A percentile compares a stretch with the other conserved stretches of the same genome.
These are phyloP conservation scores for Drosophila tropicalis DNA, from an alignment of 1,140 invertebrate species.

Conservation along the genomic window DNA sequence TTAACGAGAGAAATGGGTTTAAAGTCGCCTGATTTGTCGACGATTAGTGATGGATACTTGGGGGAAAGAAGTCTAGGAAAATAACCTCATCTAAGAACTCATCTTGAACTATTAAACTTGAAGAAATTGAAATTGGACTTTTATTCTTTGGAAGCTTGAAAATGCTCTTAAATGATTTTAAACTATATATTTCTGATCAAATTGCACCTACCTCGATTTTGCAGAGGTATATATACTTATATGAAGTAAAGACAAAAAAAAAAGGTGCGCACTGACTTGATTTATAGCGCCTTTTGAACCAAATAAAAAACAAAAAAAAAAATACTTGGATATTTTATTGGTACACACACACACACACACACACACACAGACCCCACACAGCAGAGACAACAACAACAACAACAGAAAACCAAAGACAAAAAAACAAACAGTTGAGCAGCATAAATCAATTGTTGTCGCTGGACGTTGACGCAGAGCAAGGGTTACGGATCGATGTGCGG, in stretches of 20 bases:
- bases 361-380: conserved; percentile 52
- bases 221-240: no score
- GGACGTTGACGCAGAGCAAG: conserved; percentile 3
- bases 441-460: conserved; percentile 76
- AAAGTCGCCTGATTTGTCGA: no score
- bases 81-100: no score
- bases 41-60: no score
- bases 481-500: background rate
- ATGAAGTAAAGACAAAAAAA: conserved; percentile 24
- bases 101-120: no score
- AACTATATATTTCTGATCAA: no score
- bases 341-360: conserved; percentile 71
- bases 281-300: conserved; percentile 77
- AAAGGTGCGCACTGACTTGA: conserved; percentile 72
- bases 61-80: no score
- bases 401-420: background rate
- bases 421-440: conserved; percentile 47
- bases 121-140: no score
- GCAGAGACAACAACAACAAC: conserved; percentile 37
- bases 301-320: conserved; percentile 74
- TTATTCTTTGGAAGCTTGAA: no score
- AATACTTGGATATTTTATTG: conserved; percentile 76
- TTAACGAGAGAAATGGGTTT: no score
- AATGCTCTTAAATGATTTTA: no score
- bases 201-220: no score